Percentiles rank a stretch among this genome's conserved stretches.
Conservation (phyloP, 2,888 invertebrate species). For the Eutolmus rufibarbis region DNA sequence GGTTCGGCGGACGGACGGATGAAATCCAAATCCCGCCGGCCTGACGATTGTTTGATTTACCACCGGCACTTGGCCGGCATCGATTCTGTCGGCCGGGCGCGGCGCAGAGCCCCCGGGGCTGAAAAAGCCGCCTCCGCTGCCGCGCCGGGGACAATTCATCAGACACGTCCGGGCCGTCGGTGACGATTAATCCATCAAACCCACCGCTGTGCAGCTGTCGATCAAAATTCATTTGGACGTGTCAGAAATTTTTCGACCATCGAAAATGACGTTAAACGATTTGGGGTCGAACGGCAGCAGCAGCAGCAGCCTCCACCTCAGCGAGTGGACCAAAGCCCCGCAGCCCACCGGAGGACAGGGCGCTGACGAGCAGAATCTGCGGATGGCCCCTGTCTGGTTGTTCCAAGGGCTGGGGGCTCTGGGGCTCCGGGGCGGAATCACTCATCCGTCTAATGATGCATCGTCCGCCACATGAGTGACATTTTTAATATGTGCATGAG, state of each 20-base stretch:
- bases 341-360: background rate
- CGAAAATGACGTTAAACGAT: conserved; percentile 35
- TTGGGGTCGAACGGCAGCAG: background rate
- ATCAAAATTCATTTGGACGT: conserved; percentile 40
- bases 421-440: background rate
- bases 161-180: conserved; percentile 14
- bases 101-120: background rate
- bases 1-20: background rate
- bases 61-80: background rate
- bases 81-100: background rate
- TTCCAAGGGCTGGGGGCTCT: background rate
- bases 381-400: background rate
- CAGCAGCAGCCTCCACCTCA: background rate
- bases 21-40: background rate
- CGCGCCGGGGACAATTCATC: background rate
- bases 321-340: background rate
- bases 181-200: conserved; percentile 36
- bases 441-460: conserved; percentile 38
- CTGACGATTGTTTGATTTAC: conserved; percentile 23
- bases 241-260: conserved; percentile 32
- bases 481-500: conserved; percentile 40
- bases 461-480: conserved; percentile 23
- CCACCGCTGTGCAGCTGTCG: conserved; percentile 24
- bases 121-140: background rate
- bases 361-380: background rate